A percentile compares a stretch with the other conserved stretches of the same genome.
These are phyloP conservation scores for Ictidomys tridecemlineatus DNA, from an alignment of 2,113 vertebrate genomes.

Conservation along the genomic window DNA sequence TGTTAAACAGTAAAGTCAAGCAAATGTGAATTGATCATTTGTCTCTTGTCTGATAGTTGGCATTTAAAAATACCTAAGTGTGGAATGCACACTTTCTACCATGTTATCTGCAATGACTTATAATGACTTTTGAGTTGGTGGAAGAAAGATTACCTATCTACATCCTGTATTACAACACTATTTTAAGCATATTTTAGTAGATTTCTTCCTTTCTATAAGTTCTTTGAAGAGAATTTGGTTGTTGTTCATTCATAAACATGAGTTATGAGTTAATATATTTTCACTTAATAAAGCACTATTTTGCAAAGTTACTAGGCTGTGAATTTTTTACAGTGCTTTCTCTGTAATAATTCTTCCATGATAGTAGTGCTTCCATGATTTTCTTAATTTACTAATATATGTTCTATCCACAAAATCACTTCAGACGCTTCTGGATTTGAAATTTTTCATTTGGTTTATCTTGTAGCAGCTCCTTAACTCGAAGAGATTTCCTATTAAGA, in stretches of 20 bases:
- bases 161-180: not conserved
- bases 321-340: not conserved
- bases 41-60: too few relatives aligned
- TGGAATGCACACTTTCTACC: not conserved
- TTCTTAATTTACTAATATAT: not conserved
- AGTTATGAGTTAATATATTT: not conserved
- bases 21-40: too few relatives aligned
- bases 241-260: not conserved
- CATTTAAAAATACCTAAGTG: not conserved
- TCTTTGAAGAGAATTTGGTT: not conserved
- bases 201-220: not conserved
- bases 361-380: not conserved
- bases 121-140: not conserved
- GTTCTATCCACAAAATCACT: not conserved
- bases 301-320: not conserved
- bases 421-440: not conserved
- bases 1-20: not conserved
- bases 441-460: not conserved
- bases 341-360: not conserved
- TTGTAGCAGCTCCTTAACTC: not conserved
- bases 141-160: not conserved
- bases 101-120: not conserved
- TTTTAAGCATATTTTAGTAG: not conserved
- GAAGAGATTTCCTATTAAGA: not conserved
- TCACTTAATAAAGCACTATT: not conserved